These are phyloP conservation scores for Orchestia grillus DNA, from an alignment of 1,140 invertebrate genomes.

Conservation along the genomic window DNA sequence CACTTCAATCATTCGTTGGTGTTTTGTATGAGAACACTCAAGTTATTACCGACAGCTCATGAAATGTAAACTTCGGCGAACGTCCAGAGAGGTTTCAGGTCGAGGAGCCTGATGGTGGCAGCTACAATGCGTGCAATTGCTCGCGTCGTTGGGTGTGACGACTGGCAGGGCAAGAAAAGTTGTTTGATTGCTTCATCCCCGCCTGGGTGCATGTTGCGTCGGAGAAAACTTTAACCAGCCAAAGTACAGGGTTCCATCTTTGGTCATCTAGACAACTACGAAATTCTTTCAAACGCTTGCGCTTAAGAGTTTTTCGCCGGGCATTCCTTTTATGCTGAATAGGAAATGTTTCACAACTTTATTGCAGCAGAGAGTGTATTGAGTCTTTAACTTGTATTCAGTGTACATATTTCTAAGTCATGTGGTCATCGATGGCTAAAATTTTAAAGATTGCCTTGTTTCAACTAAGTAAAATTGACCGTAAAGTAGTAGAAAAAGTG, in stretches of 20 bases:
- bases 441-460: neutral
- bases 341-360: neutral
- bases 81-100: neutral
- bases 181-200: neutral
- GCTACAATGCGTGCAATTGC: neutral
- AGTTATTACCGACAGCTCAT: neutral
- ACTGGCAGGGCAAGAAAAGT: neutral
- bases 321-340: neutral
- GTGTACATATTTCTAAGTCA: neutral
- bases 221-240: neutral
- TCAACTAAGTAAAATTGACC: neutral
- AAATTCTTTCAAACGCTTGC: neutral
- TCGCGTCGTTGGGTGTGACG: neutral
- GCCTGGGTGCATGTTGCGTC: neutral
- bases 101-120: neutral
- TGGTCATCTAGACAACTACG: neutral
- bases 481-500: neutral
- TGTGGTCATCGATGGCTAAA: neutral
- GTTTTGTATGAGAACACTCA: slow-evolving; percentile 1
- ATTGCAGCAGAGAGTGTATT: neutral
- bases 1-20: neutral
- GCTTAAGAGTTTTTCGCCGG: neutral
- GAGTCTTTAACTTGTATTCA: neutral
- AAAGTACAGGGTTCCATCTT: neutral
- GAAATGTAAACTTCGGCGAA: neutral